Percentiles rank a stretch among this genome's conserved stretches.
Evolutionary conservation across 2,113 vertebrate species (phyloP).

Genomic region (Gobiocypris rarus): DNA sequence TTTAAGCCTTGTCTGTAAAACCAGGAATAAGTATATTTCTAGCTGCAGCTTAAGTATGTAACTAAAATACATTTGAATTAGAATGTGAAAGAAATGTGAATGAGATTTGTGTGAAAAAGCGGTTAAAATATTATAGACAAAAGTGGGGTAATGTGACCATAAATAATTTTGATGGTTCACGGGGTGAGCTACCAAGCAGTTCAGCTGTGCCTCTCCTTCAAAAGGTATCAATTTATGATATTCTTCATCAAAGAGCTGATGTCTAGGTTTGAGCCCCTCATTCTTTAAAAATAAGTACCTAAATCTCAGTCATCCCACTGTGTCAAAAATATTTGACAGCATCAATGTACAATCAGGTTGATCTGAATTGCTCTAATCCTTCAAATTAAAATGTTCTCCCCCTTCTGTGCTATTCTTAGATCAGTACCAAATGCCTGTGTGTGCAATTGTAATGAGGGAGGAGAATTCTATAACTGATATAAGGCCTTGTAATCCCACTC

Average conservation of each 20-base stretch:
- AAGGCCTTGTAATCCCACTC: conserved; percentile 72
- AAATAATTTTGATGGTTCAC: neutral
- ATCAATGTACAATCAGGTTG: conserved; percentile 58
- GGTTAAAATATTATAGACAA: neutral
- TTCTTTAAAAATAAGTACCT: conserved; percentile 62
- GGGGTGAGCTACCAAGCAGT: neutral
- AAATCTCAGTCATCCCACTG: conserved; percentile 65
- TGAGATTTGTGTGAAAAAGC: neutral
- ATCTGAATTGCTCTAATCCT: conserved; percentile 72
- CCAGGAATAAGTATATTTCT: neutral
- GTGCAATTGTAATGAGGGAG: conserved; percentile 64
- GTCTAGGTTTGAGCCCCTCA: conserved; percentile 33
- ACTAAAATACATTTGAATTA: neutral
- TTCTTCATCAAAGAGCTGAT: conserved; percentile 16
- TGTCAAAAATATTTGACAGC: conserved; percentile 59
- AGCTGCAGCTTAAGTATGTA: neutral
- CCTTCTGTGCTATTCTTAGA: conserved; percentile 61
- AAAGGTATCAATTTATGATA: neutral
- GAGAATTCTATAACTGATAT: conserved; percentile 62
- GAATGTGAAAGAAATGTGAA: neutral
- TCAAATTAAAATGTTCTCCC: conserved; percentile 70
- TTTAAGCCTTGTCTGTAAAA: too few relatives aligned
- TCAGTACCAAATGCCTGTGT: conserved; percentile 61
- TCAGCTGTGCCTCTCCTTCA: neutral
- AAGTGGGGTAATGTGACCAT: neutral